Evolutionary conservation across 1,140 invertebrate species (phyloP), one percentile per base, ranked within the genome.

Genomic region (Fopius arisanus): DNA sequence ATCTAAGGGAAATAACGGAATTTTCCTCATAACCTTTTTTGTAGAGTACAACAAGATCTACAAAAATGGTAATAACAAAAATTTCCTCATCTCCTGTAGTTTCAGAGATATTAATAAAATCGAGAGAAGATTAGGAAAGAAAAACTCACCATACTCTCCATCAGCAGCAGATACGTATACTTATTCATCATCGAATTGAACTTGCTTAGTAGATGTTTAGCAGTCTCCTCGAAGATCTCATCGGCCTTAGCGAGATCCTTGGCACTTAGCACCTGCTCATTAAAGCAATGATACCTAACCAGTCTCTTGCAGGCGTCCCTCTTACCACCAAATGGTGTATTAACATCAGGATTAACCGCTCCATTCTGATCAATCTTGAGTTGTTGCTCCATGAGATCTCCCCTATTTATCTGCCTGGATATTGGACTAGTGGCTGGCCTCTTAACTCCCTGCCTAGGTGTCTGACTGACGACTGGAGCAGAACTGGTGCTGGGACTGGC

Each of bases 281-380:
- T 91, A 78, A 93, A 92, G 67, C 95, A 94, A 86, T 97, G 96
- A 87, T 96, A 96, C 43, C 93, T 90, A 59, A 96, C 90, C 12
- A 97, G 86, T 62, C 95, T 88, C 80, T 94, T 93, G 70, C 94
- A 94, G 2, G 94, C 95, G 85, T 96, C 95, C 62, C 90, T 89
- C 77, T 91, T 92, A 77, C 91, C 90, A 75, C 86, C 84, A 81
- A 96, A 96, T 12, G 94, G 93, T 51, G 91, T 92, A 72, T 93
- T 91, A 33, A 92, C 92, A 84, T 96, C 94, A 7, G 95, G 94
- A 81, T 92, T 92, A 9, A 92, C 79, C 40, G 93, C 95, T 72
- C 91, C 92, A 78, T 91, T 91, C 86, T 96, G 94, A 89, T 97
- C 95, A 51, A 91, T 91, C 82, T 91, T 91, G 72, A 95, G 81